A percentile compares a stretch with the other conserved stretches of the same genome.
These are phyloP conservation scores for Acanthis flammea DNA, from an alignment of 2,797 vertebrate species.

Conservation along the genomic window DNA sequence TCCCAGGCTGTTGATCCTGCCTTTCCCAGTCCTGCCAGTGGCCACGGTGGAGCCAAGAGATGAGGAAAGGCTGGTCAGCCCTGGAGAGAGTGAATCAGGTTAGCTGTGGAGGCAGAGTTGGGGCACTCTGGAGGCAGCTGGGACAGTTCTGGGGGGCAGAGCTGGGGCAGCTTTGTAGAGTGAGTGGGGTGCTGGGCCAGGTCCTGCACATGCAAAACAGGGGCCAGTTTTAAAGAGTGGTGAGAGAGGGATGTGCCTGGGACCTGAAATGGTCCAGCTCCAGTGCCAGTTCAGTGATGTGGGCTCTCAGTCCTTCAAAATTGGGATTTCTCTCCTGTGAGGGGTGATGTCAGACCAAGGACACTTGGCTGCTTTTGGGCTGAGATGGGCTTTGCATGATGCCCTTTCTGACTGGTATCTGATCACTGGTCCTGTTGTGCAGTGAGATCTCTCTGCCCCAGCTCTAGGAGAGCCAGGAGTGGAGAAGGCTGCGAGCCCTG, in stretches of 20 bases:
- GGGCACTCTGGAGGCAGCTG: neutral
- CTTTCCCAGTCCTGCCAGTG: neutral
- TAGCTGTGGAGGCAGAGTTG: neutral
- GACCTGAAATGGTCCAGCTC: neutral
- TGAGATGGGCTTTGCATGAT: neutral
- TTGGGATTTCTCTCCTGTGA: accelerated
- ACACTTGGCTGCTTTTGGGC: neutral
- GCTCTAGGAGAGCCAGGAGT: slow-evolving; percentile 38
- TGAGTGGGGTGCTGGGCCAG: neutral
- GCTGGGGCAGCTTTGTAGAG: neutral
- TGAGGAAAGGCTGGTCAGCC: neutral
- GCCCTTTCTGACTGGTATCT: accelerated
- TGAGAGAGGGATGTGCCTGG: neutral
- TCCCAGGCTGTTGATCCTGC: neutral
- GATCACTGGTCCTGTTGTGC: accelerated
- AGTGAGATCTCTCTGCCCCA: neutral
- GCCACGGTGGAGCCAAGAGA: neutral
- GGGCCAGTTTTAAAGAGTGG: neutral
- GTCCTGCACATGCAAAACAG: neutral
- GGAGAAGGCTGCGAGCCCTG: slow-evolving; percentile 32
- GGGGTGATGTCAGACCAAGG: neutral
- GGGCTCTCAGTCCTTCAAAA: neutral
- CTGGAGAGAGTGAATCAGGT: neutral
- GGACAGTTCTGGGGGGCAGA: neutral
- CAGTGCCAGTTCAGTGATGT: neutral